Evolutionary conservation across 2,888 invertebrate genomes (phyloP).

Genomic region (Pammene aurita): DNA sequence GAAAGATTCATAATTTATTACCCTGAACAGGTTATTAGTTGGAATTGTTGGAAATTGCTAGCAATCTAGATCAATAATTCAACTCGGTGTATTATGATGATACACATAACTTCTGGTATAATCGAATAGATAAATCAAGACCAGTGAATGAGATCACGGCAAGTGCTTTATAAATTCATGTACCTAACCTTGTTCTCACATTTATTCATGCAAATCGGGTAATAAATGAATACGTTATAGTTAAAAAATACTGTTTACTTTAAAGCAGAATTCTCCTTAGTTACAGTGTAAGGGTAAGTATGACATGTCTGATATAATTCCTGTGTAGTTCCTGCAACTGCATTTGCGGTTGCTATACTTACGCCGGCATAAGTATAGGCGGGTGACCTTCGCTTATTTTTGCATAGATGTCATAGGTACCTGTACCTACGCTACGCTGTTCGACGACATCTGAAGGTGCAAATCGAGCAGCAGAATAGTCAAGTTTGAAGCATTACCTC

Average conservation of each 20-base stretch:
- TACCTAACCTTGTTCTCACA: slow-evolving; percentile 68
- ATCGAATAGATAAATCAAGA: slow-evolving; percentile 32
- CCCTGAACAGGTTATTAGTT: neutral
- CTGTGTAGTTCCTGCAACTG: no score
- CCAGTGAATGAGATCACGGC: slow-evolving; percentile 33
- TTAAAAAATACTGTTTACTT: slow-evolving; percentile 39
- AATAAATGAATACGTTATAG: slow-evolving; percentile 27
- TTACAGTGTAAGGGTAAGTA: neutral
- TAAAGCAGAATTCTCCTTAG: slow-evolving; percentile 1
- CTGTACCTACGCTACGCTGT: no score
- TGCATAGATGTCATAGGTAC: no score
- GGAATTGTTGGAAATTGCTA: slow-evolving; percentile 10
- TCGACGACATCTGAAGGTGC: no score
- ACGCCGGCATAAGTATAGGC: no score
- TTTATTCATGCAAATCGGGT: slow-evolving; percentile 54
- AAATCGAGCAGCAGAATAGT: no score
- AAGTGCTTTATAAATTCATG: slow-evolving; percentile 55
- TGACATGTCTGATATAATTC: no score
- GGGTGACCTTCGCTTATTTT: no score
- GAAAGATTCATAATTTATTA: neutral
- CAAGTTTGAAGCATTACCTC: no score
- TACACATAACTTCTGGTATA: slow-evolving; percentile 34
- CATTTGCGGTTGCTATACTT: no score
- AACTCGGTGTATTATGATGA: slow-evolving; percentile 29
- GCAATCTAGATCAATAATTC: slow-evolving; percentile 19